Base-by-base conservation (phyloP, 2,888 invertebrate species). In the Caenorhabditis macrosperma region DNA sequence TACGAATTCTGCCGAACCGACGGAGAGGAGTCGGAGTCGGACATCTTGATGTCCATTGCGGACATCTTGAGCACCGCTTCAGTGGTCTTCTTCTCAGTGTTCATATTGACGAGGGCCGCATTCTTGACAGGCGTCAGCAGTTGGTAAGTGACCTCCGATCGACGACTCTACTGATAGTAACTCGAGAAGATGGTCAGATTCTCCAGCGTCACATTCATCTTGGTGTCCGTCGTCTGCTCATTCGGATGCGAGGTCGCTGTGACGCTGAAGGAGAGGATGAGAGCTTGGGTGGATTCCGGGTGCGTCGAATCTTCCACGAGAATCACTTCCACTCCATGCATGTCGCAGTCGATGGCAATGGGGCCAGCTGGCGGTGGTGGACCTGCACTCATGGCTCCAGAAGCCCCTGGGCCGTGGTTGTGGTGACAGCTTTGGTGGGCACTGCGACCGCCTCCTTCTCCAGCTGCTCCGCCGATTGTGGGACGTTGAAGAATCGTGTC, bases 1-100 rank as follows among this genome's bases (percentile, higher is more conserved):
- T 12, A 84, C 81, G 63, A 90, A 89, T 30, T 86, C 82, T 1
- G 85, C 83, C 28, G 91, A 88, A n/a, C 92, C 95, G 79, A 94
- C 94, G 85, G 94, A 95, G 50, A 97, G 91, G 63, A 96, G 93
- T 69, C 95, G 94, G 86, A 94, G 20, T 97, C 96, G 1, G 96
- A 95, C 85, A 86, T 85, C 67, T 79, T 77, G 22, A 86, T 57
- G 50, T 83, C 82, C 79, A 83, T 55, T n/a, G 74, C 68, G 0
- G 74, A 67, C 83, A 85, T 83, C 50, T 72, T 69, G 38, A 83
- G 61, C 9, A 82, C 71, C 0, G 80, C 83, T 20, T 83, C 84
- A 48, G 87, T 87, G 2, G 82, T 84, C 60, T 88, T 85, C 10
- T 77, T 78, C 26, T 72, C 77, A 4, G 82, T 81, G 50, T 87